These are phyloP conservation scores for Cheilosia grossa DNA, from an alignment of 2,888 invertebrate genomes.

Conservation along the genomic window DNA sequence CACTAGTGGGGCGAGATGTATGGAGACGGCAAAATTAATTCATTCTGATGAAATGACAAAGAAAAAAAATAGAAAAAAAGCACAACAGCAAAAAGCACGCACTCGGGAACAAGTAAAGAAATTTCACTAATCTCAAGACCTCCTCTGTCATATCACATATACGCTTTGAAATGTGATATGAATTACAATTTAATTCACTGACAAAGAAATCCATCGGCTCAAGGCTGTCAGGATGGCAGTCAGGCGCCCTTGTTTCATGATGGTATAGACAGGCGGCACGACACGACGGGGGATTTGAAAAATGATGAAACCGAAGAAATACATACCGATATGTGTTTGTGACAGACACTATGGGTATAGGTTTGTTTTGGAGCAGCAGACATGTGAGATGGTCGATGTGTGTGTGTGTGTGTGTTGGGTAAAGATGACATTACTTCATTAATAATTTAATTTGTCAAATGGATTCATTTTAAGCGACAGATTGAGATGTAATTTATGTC, in stretches of 20 bases:
- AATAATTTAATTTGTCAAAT: constrained; percentile 58
- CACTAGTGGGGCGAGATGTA: neutral
- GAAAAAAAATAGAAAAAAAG: neutral
- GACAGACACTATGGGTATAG: neutral
- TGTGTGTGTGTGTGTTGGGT: neutral
- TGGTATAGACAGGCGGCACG: neutral
- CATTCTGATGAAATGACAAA: constrained; percentile 18
- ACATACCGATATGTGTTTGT: constrained; percentile 8
- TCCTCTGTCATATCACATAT: constrained; percentile 58
- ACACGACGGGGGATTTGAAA: neutral
- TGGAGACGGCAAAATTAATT: constrained; percentile 36
- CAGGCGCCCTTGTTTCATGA: constrained; percentile 35
- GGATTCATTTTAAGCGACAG: constrained; percentile 51
- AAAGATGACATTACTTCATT: constrained; percentile 52
- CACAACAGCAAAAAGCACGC: constrained; percentile 2
- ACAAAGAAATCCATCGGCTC: constrained; percentile 45
- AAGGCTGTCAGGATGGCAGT: constrained; percentile 40
- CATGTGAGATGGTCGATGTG: constrained; percentile 8
- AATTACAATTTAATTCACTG: constrained; percentile 64
- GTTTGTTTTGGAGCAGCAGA: constrained; percentile 11
- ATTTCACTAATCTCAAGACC: constrained; percentile 57
- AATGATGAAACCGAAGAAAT: neutral
- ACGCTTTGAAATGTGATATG: constrained; percentile 57
- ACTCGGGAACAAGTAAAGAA: constrained; percentile 8
- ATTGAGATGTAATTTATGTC: constrained; percentile 41